Base-by-base conservation (phyloP, 2,113 vertebrate species). In the Leiothrix lutea region DNA sequence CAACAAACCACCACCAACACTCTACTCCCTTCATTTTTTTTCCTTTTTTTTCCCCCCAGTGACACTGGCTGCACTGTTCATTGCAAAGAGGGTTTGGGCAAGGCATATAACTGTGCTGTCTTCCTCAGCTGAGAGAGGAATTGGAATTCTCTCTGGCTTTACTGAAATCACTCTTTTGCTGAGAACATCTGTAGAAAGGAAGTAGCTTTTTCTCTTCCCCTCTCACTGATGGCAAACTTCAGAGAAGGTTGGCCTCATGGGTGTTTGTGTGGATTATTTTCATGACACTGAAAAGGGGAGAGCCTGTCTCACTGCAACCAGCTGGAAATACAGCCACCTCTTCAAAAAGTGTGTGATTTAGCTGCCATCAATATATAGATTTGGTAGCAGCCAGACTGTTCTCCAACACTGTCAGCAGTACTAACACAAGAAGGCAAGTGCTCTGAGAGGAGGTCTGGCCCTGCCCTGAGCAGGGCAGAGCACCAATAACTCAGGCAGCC, bases 21-120 rank as follows among this genome's bases (percentile, higher is more conserved):
- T 45, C 29, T 87, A 64, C 67, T 88, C 29, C 23, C 48, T 84
- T 71, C 9, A 11, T n/a, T 86, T 87, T 80, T 57, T 75, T 20
- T 2, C 4, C 5, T 20, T 26, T 31, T 73, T 19, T 26, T 73
- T 19, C 17, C 5, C 18, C 19, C 1, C 3, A 60, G 2, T 65
- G 69, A 96, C 94, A 97, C 64, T 95, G 89, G 67, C 42, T 83
- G 36, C 33, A 88, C 87, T 97, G 90, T 97, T 94, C 74, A 48
- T 23, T 75, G 40, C 44, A 74, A 81, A 60, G 72, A 81, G 61
- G 29, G 20, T 60, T 51, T 92, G 71, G 24, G 48, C 61, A 96
- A 87, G 62, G 45, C 61, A 9, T 78, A 82, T 45, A 51, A 90
- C 40, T 13, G 25, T 51, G 60, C 85, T 91, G 90, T 89, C 74